Percentiles rank a stretch among this genome's conserved stretches.
Evolutionary conservation across 2,888 invertebrate genomes (phyloP).

Genomic region (Sinotaia quadrata): DNA sequence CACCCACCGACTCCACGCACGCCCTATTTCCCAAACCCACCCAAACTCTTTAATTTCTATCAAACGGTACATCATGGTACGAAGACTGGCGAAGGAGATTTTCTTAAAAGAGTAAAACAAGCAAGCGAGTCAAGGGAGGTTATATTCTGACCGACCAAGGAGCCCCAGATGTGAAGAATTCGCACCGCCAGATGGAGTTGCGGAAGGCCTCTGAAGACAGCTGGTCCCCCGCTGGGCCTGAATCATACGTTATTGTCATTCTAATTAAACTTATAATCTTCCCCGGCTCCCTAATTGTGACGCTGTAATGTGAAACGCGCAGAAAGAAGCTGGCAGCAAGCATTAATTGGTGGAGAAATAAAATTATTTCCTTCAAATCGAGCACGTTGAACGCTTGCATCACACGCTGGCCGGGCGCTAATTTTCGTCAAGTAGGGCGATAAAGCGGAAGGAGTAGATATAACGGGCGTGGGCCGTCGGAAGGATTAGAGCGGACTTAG

Average conservation of each 20-base stretch:
- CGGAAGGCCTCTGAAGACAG: conserved; percentile 11
- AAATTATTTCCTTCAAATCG: conserved; percentile 13
- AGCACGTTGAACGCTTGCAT: background rate
- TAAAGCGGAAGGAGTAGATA: conserved; percentile 18
- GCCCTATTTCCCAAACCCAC: too few species aligned
- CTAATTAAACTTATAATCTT: conserved; percentile 32
- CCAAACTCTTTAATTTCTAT: too few species aligned
- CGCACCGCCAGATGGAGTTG: conserved; percentile 20
- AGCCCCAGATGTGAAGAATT: conserved; percentile 24
- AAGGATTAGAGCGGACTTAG: conserved; percentile 16
- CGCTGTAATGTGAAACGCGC: conserved; percentile 22
- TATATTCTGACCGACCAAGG: too few species aligned
- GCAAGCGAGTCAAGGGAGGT: too few species aligned
- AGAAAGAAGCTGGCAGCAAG: conserved; percentile 7
- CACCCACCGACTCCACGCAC: too few species aligned
- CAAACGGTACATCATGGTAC: too few species aligned
- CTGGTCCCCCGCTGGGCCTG: conserved; percentile 26
- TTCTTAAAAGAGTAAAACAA: too few species aligned
- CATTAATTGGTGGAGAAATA: conserved; percentile 18
- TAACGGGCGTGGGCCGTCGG: conserved; percentile 13
- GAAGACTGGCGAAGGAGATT: too few species aligned
- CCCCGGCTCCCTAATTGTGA: conserved; percentile 25
- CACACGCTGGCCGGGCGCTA: background rate
- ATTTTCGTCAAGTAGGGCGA: conserved; percentile 13
- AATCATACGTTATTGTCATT: conserved; percentile 32